phyloP scores from a whole-genome alignment of 2,888 invertebrate genomes.

The Orthosia gothica region DNA sequence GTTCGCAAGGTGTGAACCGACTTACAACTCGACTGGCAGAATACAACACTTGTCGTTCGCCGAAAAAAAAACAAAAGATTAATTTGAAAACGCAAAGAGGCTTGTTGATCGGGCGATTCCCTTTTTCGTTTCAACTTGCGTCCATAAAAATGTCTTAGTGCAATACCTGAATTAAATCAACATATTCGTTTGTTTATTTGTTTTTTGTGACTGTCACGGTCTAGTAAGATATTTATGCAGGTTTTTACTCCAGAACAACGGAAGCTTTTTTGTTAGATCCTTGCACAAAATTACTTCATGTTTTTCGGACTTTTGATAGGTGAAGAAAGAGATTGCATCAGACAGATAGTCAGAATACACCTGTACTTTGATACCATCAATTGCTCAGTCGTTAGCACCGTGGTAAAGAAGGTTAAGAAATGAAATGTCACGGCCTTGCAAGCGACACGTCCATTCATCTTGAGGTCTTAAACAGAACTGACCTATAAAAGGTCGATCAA shows the following conservation, averaged over 20 bases:
- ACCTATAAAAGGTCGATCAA: constrained; percentile 11
- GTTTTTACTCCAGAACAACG: constrained; percentile 26
- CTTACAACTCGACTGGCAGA: constrained; percentile 57
- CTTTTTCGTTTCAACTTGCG: constrained; percentile 49
- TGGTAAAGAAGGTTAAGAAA: neutral
- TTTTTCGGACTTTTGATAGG: neutral
- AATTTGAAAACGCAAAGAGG: constrained; percentile 62
- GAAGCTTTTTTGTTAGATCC: neutral
- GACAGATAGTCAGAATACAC: neutral
- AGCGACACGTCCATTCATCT: constrained; percentile 26
- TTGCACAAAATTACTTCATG: neutral
- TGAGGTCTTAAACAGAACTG: neutral
- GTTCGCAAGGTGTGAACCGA: constrained; percentile 83
- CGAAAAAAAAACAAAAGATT: constrained; percentile 56
- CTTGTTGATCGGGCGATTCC: constrained; percentile 42
- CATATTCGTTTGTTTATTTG: constrained; percentile 46
- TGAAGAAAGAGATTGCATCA: constrained; percentile 7
- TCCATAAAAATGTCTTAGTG: constrained; percentile 57
- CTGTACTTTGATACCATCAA: constrained; percentile 37
- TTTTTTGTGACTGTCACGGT: constrained; percentile 52
- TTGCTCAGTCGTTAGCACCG: neutral
- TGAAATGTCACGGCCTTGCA: constrained; percentile 31
- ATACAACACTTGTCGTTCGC: constrained; percentile 58
- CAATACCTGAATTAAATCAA: constrained; percentile 54
- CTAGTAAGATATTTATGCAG: constrained; percentile 30